These are phyloP conservation scores for Plecturocebus donacophilus DNA, from an alignment of 2,113 vertebrate genomes.

Conservation along the genomic window DNA sequence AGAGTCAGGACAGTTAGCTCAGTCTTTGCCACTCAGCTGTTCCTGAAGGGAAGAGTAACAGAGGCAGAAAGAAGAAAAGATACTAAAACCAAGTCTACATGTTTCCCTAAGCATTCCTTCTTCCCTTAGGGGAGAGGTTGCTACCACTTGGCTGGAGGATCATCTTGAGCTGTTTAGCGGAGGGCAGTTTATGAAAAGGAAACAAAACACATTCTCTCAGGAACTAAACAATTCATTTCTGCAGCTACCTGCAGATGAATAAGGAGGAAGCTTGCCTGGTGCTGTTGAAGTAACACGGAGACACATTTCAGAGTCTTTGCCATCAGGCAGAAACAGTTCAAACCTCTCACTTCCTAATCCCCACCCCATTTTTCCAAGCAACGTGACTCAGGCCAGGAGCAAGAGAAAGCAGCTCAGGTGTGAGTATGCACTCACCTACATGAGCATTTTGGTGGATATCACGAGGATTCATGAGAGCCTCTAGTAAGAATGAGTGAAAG, in stretches of 20 bases:
- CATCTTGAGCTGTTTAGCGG: background rate
- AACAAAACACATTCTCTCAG: background rate
- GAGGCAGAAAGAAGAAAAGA: background rate
- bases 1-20: background rate
- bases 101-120: background rate
- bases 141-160: background rate
- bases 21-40: background rate
- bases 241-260: background rate
- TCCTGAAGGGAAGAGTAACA: background rate
- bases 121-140: background rate
- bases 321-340: background rate
- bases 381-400: background rate
- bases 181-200: background rate
- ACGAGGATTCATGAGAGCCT: background rate
- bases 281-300: background rate
- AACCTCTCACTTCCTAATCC: background rate
- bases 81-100: background rate
- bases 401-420: background rate
- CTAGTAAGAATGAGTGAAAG: background rate
- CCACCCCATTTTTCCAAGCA: background rate
- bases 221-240: background rate
- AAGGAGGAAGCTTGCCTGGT: background rate
- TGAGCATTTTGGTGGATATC: background rate
- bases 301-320: background rate
- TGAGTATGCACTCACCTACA: background rate